These are phyloP conservation scores for Calidris pygmaea DNA, from an alignment of 2,113 vertebrate species.

Conservation along the genomic window DNA sequence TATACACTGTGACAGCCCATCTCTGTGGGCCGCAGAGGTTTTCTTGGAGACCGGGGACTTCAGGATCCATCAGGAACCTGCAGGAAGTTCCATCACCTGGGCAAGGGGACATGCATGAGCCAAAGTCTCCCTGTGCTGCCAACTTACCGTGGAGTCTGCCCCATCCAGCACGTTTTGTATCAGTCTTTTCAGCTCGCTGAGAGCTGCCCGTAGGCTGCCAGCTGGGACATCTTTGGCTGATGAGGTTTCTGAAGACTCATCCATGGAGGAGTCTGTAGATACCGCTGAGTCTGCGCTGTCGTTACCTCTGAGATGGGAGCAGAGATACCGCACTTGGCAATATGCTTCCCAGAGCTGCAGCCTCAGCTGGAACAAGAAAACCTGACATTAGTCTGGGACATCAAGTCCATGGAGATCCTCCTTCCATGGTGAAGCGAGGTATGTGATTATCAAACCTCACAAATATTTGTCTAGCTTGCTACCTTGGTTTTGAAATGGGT, in stretches of 20 bases:
- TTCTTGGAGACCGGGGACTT: neutral
- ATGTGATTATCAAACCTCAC: neutral
- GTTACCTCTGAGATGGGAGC: conserved; percentile 93
- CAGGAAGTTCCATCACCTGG: neutral
- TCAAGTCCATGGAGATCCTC: neutral
- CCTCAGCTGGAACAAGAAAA: conserved; percentile 80
- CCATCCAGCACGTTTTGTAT: conserved; percentile 93
- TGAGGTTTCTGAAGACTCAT: conserved; percentile 95
- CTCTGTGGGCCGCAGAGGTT: neutral
- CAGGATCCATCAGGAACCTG: neutral
- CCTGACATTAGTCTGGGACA: neutral
- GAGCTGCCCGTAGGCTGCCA: conserved; percentile 88
- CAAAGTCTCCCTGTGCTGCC: neutral
- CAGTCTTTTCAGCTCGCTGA: conserved; percentile 92
- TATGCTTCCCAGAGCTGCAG: conserved; percentile 98
- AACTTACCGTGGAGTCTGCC: conserved; percentile 89
- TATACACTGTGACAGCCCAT: neutral
- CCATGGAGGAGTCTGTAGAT: conserved; percentile 97
- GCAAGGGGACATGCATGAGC: neutral
- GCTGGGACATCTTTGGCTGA: conserved; percentile 94
- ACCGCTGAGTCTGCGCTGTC: conserved; percentile 95
- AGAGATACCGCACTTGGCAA: conserved; percentile 93
- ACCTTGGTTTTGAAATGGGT: neutral
- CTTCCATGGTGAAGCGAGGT: neutral
- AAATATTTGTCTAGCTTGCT: neutral